Evolutionary conservation across 1,140 invertebrate species (phyloP).

Genomic region (Amphibalanus amphitrite): DNA sequence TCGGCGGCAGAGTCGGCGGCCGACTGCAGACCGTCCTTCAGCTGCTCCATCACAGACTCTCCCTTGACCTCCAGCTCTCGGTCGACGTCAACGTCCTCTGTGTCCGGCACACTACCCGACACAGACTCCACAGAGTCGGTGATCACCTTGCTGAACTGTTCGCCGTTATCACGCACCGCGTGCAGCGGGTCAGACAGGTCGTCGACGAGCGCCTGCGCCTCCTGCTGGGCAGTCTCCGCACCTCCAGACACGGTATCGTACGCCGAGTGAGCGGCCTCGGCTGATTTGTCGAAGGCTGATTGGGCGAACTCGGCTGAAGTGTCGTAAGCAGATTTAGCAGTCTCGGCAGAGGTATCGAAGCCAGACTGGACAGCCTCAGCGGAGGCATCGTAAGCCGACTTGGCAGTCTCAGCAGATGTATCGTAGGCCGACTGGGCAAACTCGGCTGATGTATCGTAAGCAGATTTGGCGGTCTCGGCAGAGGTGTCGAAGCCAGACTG

Average conservation of each 20-base stretch:
- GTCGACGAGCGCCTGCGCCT: neutral
- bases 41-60: neutral
- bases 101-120: neutral
- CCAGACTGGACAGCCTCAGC: no score
- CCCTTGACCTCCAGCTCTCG: neutral
- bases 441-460: no score
- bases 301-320: no score
- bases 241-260: neutral
- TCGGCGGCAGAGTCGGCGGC: neutral
- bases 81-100: neutral
- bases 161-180: neutral
- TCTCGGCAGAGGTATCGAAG: no score
- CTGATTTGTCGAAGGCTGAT: neutral
- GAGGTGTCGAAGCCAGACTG: no score
- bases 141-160: neutral
- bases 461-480: no score
- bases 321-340: no score
- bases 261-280: neutral
- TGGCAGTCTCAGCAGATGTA: neutral
- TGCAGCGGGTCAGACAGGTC: neutral
- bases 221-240: neutral
- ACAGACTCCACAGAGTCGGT: neutral
- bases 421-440: neutral
- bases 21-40: neutral
- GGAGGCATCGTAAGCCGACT: neutral